Base-by-base conservation (phyloP, 2,888 invertebrate genomes). In the Trisateles emortualis region DNA sequence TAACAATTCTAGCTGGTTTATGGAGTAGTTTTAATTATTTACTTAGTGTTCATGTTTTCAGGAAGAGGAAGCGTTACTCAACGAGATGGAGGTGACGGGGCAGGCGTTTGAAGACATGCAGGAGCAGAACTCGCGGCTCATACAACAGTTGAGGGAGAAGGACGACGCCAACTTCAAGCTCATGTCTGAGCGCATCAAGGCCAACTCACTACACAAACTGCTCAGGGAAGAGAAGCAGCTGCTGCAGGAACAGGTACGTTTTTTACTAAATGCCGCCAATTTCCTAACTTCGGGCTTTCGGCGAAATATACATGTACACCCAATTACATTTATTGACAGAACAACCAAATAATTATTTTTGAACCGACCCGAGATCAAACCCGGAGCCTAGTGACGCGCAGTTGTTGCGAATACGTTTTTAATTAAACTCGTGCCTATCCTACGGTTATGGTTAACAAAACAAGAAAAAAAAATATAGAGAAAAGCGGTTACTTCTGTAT, bases 31-130 rank as follows among this genome's bases (percentile, higher is more conserved):
- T 16, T 16, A 4, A 48, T 4, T 32, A n/a, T n/a, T n/a, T n/a
- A n/a, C 6, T 9, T 8, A 13, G n/a, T 13, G 29, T 22, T 13
- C 5, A 10, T 33, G n/a, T 33, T n/a, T 73, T 57, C 85, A 96
- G 95, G 98, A 99, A 84, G 99, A 99, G 86, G 99, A 99, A 81
- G 98, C 99, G 0, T 93, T 99, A 44, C 93, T 99, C 11, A 99
- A 98, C 83, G 99, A 99, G 90, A 99, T 99, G 98, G 99, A 99
- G 84, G 98, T 99, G 2, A 99, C 99, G 0, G 99, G 99, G 0
- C 99, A 99, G 86, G 99, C 99, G 0, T 99, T 99, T 81, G 99
- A 99, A 84, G 99, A 99, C 79, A 99, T 99, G 98, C 99, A 99
- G 90, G 99, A 99, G 78, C 99, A 99, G 91, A 99, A 99, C 88